These are phyloP conservation scores for Morelia viridis DNA, from an alignment of 2,797 vertebrate species.

Conservation along the genomic window DNA sequence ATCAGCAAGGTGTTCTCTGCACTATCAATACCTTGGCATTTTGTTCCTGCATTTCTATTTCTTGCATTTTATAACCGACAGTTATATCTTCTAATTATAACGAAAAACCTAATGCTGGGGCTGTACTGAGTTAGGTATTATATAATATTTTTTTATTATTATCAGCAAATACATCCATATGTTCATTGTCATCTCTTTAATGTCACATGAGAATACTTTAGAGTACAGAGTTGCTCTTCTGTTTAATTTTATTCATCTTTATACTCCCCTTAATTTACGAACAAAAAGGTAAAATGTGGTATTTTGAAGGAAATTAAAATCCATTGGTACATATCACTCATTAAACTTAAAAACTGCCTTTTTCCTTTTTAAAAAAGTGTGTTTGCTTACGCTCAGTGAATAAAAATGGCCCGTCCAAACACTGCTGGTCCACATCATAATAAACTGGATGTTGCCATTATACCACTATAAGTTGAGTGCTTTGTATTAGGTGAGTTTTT, in stretches of 20 bases:
- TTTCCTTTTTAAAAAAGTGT: neutral
- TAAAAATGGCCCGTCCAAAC: neutral
- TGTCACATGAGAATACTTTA: conserved; percentile 13
- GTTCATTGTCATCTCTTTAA: conserved; percentile 7
- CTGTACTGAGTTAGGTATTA: neutral
- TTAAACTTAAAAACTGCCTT: neutral
- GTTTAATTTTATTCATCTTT: conserved; percentile 25
- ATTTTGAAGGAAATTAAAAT: neutral
- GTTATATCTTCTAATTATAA: neutral
- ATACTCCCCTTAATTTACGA: neutral
- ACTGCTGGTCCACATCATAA: neutral
- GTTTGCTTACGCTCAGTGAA: neutral
- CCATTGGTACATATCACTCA: neutral
- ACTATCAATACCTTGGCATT: neutral
- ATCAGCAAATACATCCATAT: neutral
- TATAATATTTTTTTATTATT: neutral
- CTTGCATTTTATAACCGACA: neutral
- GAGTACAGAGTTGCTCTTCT: neutral
- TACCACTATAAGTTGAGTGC: neutral
- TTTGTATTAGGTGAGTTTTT: neutral
- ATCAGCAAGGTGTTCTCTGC: neutral
- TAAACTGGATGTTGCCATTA: neutral
- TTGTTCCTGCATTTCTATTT: conserved; percentile 25
- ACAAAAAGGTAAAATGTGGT: neutral
- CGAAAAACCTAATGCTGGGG: neutral